Evolutionary conservation across 2,888 invertebrate genomes (phyloP).

Genomic region (Rapana venosa): DNA sequence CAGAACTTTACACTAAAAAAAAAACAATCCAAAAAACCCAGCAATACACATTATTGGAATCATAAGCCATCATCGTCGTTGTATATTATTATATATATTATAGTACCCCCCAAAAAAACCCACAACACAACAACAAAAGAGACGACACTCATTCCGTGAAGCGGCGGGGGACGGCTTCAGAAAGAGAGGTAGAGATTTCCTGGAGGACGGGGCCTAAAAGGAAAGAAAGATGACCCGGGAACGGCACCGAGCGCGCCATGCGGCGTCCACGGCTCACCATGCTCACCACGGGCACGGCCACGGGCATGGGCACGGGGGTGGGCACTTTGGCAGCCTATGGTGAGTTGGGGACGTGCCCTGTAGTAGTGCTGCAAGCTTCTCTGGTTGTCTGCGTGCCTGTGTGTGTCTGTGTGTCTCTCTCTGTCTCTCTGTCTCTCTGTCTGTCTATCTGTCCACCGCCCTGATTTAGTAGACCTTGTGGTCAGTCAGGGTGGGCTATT

Average conservation of each 20-base stretch:
- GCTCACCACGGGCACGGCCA: constrained; percentile 47
- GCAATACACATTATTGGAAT: no score
- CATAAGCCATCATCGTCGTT: no score
- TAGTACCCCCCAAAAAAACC: no score
- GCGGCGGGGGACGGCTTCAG: not conserved
- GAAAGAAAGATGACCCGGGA: constrained; percentile 40
- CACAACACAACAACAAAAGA: no score
- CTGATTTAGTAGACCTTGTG: no score
- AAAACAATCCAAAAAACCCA: no score
- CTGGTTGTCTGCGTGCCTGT: not conserved
- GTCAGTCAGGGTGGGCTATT: no score
- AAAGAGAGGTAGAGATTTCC: not conserved
- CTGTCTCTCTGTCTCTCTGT: not conserved
- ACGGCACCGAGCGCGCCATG: constrained; percentile 43
- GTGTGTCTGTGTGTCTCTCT: not conserved
- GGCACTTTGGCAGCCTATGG: constrained; percentile 47
- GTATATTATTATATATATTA: no score
- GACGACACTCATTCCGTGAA: no score
- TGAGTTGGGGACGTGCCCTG: not conserved
- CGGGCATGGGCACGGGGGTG: constrained; percentile 41
- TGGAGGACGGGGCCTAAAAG: not conserved
- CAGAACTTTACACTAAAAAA: no score
- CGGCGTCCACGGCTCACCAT: constrained; percentile 42
- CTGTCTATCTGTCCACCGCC: no score
- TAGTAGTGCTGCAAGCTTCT: not conserved